Percentiles rank a stretch among this genome's conserved stretches.
Conservation (phyloP, 2,113 vertebrate genomes). For the cat (Felis catus) region DNA sequence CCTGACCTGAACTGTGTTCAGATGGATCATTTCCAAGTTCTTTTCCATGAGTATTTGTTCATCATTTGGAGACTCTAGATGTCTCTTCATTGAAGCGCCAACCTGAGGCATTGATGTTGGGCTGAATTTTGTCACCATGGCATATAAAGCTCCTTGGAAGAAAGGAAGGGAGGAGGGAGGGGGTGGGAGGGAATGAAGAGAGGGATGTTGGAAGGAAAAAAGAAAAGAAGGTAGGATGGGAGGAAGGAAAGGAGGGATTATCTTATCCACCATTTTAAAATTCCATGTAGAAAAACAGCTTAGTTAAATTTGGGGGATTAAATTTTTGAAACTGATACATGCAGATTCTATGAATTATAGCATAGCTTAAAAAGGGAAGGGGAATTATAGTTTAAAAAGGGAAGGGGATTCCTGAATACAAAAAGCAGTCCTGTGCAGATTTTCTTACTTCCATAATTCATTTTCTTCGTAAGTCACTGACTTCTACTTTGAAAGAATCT, state of each 20-base stretch:
- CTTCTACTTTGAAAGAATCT: slow-evolving; percentile 49
- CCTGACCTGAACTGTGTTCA: slow-evolving; percentile 64
- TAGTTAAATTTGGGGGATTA: background rate
- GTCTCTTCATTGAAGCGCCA: slow-evolving; percentile 28
- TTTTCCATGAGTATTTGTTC: slow-evolving; percentile 67
- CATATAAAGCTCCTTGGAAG: background rate
- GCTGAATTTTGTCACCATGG: background rate
- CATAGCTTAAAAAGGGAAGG: background rate
- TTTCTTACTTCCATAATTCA: background rate
- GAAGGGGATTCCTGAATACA: background rate
- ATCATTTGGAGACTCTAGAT: slow-evolving; percentile 37
- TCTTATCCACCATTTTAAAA: background rate
- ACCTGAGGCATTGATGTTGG: background rate
- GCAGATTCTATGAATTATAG: background rate
- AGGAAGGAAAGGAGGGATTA: background rate
- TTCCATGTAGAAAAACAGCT: background rate
- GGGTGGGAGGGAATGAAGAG: background rate
- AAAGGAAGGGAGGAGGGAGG: background rate
- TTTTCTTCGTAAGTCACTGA: slow-evolving; percentile 8
- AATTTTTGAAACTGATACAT: background rate
- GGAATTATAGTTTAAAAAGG: background rate
- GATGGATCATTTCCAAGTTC: slow-evolving; percentile 61
- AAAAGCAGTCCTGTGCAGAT: background rate
- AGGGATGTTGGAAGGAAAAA: background rate
- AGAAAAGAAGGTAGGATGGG: background rate